Evolutionary conservation across 2,113 vertebrate genomes (phyloP).

Genomic region (Pan troglodytes): NHGRI_mPanTro3-v2.1_pri NC_072398.2:5152001-5152500

Average conservation of each 20-base stretch:
- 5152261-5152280: background rate
- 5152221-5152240: background rate
- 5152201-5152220: background rate
- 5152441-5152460: background rate
- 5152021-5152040: background rate
- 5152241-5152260: background rate
- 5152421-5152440: background rate
- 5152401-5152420: background rate
- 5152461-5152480: background rate
- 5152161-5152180: background rate
- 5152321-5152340: background rate
- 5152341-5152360: background rate
- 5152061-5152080: background rate
- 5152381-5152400: background rate
- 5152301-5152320: background rate
- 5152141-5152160: background rate
- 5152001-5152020: background rate
- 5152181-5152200: background rate
- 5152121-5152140: background rate
- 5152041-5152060: too few species aligned
- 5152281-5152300: background rate
- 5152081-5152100: background rate
- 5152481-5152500: background rate
- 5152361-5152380: background rate
- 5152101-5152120: background rate